Evolutionary conservation across 2,113 vertebrate genomes (phyloP), one percentile per base, ranked within the genome.

Genomic region (Passer montanus): DNA sequence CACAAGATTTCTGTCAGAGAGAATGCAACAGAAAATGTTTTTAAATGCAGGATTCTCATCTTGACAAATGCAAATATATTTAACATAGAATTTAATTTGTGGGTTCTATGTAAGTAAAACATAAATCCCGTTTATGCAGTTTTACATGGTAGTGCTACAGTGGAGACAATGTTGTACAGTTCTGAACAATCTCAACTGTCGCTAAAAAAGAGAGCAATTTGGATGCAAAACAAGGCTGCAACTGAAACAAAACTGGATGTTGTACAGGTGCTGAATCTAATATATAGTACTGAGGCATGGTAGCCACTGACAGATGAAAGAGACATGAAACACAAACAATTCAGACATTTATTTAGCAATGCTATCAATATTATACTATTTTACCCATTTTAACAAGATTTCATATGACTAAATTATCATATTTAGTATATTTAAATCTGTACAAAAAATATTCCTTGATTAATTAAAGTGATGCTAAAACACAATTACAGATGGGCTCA

Each of bases 1-100:
- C 62, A 92, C 93, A 87, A 89, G 92, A 94, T 84, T 78, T 95
- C 80, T 83, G 69, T 81, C 96, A 94, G 93, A 87, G 30, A 69
- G 66, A 68, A 94, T 84, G 62, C 43, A 95, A 56, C 67, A 73
- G 49, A 69, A 77, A 35, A 41, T 64, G 78, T 84, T 87, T 94
- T 93, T 53, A 55, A 96, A 91, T 26, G n/a, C 44, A 86, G 49
- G 43, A 91, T 82, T 95, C 64, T 91, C 46, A 62, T 86, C 20
- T 75, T 88, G 82, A 89, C 37, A 89, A 92, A 86, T 9, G 33
- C 20, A 84, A 86, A 63, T 80, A 35, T 63, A 63, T 86, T 89
- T 86, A 90, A 72, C 37, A 39, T 28, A n/a, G 33, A 56, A 58
- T 67, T 85, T 84, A 35, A 69, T 85, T 59, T 93, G 43, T 62